These are phyloP conservation scores for Microcebus lehilahytsara DNA, from an alignment of 2,113 vertebrate species.

Conservation along the genomic window DNA sequence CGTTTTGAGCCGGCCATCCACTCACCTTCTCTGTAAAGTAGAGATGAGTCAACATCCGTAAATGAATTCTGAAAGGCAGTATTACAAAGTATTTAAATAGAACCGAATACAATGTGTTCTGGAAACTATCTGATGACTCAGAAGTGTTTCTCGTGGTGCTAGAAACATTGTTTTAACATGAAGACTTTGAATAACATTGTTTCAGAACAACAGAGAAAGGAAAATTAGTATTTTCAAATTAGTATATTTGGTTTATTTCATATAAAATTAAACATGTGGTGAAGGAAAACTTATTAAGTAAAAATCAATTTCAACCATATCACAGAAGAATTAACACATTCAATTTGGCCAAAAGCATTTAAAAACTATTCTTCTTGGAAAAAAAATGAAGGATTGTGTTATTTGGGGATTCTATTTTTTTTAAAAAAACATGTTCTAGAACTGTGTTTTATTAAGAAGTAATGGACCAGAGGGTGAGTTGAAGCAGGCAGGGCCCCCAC, in stretches of 20 bases:
- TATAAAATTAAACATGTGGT: neutral
- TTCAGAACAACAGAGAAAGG: accelerated
- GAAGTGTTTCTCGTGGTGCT: no score
- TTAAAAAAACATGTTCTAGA: neutral
- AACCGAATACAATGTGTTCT: neutral
- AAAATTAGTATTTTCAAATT: neutral
- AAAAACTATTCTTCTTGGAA: neutral
- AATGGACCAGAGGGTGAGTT: accelerated
- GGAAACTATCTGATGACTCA: neutral
- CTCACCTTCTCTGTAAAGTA: no score
- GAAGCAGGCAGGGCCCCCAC: neutral
- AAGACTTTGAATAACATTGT: neutral
- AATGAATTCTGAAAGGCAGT: no score
- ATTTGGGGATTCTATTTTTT: neutral
- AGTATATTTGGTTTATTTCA: no score
- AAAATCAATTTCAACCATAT: neutral
- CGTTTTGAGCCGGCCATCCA: accelerated
- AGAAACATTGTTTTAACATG: neutral
- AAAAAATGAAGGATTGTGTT: accelerated
- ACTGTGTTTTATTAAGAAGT: neutral
- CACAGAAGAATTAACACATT: neutral
- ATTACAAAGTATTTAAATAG: neutral
- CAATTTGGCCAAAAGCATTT: neutral
- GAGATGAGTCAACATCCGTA: accelerated
- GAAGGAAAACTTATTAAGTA: neutral